phyloP scores from a whole-genome alignment of 2,888 invertebrate species.

The Chloroclystis v-ata region DNA sequence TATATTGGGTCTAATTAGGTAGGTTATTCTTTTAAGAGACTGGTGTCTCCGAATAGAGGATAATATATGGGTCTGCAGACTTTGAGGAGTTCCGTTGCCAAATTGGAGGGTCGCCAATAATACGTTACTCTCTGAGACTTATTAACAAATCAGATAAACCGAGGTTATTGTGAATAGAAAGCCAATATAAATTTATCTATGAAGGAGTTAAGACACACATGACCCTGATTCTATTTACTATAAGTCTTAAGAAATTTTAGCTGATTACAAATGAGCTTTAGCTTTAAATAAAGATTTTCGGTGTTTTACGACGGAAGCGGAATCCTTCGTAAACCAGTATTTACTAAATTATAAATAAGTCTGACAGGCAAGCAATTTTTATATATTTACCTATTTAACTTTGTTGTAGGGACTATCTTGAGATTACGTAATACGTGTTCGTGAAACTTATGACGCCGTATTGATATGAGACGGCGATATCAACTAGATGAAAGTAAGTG shows the following conservation, averaged over 20 bases:
- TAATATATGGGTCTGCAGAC: slow-evolving; percentile 26
- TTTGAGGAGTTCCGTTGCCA: slow-evolving; percentile 37
- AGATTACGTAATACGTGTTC: slow-evolving; percentile 10
- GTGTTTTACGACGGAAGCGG: no score
- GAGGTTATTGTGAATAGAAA: not conserved
- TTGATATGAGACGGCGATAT: not conserved
- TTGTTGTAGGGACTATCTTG: slow-evolving; percentile 12
- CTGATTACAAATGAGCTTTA: not conserved
- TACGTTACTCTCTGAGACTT: slow-evolving; percentile 32
- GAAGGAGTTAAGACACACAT: no score
- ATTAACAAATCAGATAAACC: not conserved
- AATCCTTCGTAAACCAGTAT: no score
- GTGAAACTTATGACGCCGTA: slow-evolving; percentile 8
- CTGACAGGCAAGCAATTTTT: slow-evolving; percentile 28
- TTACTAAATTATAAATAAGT: no score
- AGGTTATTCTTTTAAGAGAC: slow-evolving; percentile 29
- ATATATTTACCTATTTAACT: slow-evolving; percentile 29
- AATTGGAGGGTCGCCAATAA: slow-evolving; percentile 56
- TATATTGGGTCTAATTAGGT: slow-evolving; percentile 35
- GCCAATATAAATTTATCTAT: no score
- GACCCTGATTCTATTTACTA: no score
- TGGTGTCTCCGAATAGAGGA: slow-evolving; percentile 21
- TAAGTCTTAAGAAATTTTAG: not conserved
- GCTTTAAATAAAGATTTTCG: no score
- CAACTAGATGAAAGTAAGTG: slow-evolving; percentile 5